Evolutionary conservation across 1,140 invertebrate genomes (phyloP).

Genomic region (Scaptomyza pallida): DNA sequence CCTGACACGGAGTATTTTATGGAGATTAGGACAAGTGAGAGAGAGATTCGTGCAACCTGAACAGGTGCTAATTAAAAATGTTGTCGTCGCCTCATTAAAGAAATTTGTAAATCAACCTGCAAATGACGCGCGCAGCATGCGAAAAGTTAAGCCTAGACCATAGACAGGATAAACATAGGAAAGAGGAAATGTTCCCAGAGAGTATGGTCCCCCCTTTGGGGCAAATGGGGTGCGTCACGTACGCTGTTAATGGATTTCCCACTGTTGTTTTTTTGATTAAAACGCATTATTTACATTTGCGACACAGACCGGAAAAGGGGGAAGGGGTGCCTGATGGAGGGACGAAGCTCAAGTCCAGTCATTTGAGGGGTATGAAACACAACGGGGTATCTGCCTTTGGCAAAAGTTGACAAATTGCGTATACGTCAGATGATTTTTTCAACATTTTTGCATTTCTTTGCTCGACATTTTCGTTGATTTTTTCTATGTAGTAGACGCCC

Average conservation of each 20-base stretch:
- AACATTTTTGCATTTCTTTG: conserved; percentile 36
- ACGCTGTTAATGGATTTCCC: conserved; percentile 70
- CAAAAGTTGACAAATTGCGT: conserved; percentile 73
- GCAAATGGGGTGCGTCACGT: conserved; percentile 53
- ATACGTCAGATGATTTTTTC: conserved; percentile 26
- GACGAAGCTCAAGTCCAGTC: conserved; percentile 35
- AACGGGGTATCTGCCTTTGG: conserved; percentile 5
- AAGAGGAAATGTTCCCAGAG: not conserved
- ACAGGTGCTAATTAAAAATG: conserved; percentile 81
- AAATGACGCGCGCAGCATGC: conserved; percentile 53
- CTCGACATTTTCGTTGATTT: conserved; percentile 1
- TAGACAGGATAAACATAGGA: not conserved
- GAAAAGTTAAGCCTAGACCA: conserved; percentile 26
- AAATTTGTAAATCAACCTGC: conserved; percentile 76
- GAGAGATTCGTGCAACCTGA: conserved; percentile 26
- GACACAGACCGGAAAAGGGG: conserved; percentile 24
- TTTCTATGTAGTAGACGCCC: conserved; percentile 13
- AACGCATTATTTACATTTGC: conserved; percentile 79
- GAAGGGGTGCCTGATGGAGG: not conserved
- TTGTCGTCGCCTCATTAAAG: conserved; percentile 75
- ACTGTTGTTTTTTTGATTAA: conserved; percentile 71
- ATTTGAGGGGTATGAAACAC: conserved; percentile 20
- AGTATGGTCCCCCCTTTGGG: conserved; percentile 9
- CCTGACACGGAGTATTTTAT: conserved; percentile 49
- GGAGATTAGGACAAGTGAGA: conserved; percentile 50